Percentiles rank a stretch among this genome's conserved stretches.
phyloP scores from a whole-genome alignment of 1,140 invertebrate genomes.

The Pseudomyrmex pallidus region DNA sequence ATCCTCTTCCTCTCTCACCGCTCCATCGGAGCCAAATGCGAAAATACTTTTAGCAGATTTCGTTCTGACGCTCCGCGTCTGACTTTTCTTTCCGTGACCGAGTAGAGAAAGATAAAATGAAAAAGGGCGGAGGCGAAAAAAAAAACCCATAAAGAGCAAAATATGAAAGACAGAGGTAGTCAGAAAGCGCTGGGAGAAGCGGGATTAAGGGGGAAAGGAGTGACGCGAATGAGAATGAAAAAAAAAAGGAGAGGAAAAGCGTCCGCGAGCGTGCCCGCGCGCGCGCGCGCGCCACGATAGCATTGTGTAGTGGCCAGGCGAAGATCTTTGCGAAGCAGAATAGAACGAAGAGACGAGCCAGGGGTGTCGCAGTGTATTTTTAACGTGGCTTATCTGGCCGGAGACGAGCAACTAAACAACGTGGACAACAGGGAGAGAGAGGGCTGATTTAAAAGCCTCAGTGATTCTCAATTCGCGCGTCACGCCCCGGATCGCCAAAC shows the following conservation, averaged over 20 bases:
- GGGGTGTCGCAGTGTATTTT: slow-evolving; percentile 57
- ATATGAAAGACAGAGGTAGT: neutral
- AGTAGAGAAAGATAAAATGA: neutral
- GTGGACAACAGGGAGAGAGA: neutral
- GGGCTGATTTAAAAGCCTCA: slow-evolving; percentile 65
- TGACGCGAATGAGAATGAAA: slow-evolving; percentile 37
- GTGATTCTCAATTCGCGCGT: slow-evolving; percentile 58
- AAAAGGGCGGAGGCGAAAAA: too few relatives aligned
- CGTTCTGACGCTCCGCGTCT: neutral
- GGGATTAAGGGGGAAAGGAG: neutral
- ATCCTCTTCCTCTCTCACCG: neutral
- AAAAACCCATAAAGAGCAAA: too few relatives aligned
- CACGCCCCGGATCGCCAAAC: neutral
- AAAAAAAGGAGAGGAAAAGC: neutral
- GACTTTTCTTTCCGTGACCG: neutral
- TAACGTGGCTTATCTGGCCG: slow-evolving; percentile 64
- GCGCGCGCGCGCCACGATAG: slow-evolving; percentile 13
- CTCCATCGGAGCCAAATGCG: slow-evolving; percentile 1
- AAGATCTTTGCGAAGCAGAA: slow-evolving; percentile 37
- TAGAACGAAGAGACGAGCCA: slow-evolving; percentile 25
- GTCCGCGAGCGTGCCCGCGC: too few relatives aligned
- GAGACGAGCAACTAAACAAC: slow-evolving; percentile 64
- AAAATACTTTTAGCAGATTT: slow-evolving; percentile 28
- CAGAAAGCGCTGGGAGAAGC: neutral
- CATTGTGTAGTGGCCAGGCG: slow-evolving; percentile 46